Base-by-base conservation (phyloP, 2,888 invertebrate genomes). In the Lucinisca nassula region DNA sequence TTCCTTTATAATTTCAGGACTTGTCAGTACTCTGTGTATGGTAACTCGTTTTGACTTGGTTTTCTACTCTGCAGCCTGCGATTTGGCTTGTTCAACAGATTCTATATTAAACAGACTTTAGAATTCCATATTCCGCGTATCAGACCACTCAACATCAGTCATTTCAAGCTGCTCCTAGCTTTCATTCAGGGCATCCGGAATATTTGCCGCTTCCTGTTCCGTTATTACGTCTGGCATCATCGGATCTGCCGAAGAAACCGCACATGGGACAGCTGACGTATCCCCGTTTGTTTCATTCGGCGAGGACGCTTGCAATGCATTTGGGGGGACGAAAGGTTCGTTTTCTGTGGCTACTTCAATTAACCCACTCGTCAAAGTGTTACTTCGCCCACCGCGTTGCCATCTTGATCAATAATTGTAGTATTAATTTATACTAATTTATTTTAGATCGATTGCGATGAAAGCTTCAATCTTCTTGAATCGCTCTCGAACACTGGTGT, bases 1-100 rank as follows among this genome's bases (percentile, higher is more conserved):
- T n/a, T n/a, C n/a, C n/a, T n/a, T n/a, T n/a, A n/a, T n/a, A n/a
- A n/a, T n/a, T n/a, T n/a, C n/a, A n/a, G n/a, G n/a, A n/a, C n/a
- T n/a, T n/a, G n/a, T n/a, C n/a, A n/a, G n/a, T 12, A 79, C 24
- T 61, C 72, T 79, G n/a, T 79, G 79, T 24, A 4, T 10, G 8
- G 61, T 61, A 27, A 61, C 30, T 3, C 61, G 61, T 30, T 61
- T 61, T 30, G 61, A 4, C 27, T 61, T 61, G 27, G 61, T 30
- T n/a, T n/a, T n/a, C n/a, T n/a, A n/a, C n/a, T n/a, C n/a, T n/a
- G n/a, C n/a, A n/a, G n/a, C n/a, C n/a, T n/a, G n/a, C n/a, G n/a
- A n/a, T n/a, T n/a, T n/a, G n/a, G n/a, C n/a, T n/a, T 8, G 24
- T 6, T 30, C 61, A 21, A 21, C 17, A 55, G 55, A 4, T 14